These are phyloP conservation scores for Molossus molossus DNA, from an alignment of 2,797 vertebrate species.

Conservation along the genomic window DNA sequence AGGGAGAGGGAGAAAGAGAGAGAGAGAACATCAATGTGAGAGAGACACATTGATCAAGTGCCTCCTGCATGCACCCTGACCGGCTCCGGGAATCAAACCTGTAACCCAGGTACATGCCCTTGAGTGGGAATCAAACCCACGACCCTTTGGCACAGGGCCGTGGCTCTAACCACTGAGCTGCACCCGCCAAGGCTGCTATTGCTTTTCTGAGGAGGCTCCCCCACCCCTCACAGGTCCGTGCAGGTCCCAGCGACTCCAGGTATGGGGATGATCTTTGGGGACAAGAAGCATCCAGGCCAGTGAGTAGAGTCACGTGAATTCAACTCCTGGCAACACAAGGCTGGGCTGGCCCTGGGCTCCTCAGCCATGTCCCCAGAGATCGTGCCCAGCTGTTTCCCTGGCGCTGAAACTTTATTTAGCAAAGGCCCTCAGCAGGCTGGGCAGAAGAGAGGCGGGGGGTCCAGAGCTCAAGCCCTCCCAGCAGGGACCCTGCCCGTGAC, in stretches of 20 bases:
- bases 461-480: background rate
- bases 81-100: background rate
- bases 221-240: background rate
- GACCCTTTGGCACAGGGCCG: background rate
- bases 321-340: background rate
- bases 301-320: background rate
- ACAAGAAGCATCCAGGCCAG: background rate
- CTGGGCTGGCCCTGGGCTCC: background rate
- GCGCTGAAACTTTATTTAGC: background rate
- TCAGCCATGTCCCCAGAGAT: background rate
- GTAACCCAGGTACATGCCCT: background rate
- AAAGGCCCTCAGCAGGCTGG: background rate
- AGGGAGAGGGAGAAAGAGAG: background rate
- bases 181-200: background rate
- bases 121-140: background rate
- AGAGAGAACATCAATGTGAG: background rate
- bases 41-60: background rate
- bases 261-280: background rate
- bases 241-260: background rate
- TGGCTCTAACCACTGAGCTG: background rate
- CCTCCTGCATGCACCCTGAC: background rate
- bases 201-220: background rate
- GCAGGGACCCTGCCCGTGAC: background rate
- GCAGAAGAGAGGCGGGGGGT: background rate
- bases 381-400: background rate